These are phyloP conservation scores for Lepidocyrtinus sp. DNA, from an alignment of 2,888 invertebrate genomes.

Conservation along the genomic window DNA sequence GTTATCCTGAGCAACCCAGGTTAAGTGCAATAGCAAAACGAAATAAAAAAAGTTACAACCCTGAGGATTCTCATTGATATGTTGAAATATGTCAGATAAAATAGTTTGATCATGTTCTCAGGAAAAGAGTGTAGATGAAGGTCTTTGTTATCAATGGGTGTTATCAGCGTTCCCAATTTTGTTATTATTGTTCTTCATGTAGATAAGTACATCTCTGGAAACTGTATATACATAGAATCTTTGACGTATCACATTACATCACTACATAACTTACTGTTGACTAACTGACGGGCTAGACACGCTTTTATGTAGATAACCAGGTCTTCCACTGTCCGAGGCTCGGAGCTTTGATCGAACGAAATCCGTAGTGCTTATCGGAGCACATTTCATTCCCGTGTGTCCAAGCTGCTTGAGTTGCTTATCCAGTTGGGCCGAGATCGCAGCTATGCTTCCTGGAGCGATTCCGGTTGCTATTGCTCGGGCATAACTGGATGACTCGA, in stretches of 20 bases:
- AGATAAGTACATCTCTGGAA: not conserved
- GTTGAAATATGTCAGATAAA: too few relatives aligned
- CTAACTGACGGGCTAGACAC: conserved; percentile 69
- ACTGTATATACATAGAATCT: not conserved
- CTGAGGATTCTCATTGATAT: too few relatives aligned
- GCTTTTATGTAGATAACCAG: conserved; percentile 68
- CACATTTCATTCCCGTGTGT: conserved; percentile 46
- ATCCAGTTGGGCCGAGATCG: conserved; percentile 59
- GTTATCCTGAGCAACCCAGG: too few relatives aligned
- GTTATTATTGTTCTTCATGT: too few relatives aligned
- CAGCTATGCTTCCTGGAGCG: conserved; percentile 59
- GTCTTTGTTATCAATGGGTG: too few relatives aligned
- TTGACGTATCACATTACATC: too few relatives aligned
- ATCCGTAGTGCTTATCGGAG: conserved; percentile 52
- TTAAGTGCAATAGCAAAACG: too few relatives aligned
- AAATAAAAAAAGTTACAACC: too few relatives aligned
- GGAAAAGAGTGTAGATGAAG: too few relatives aligned
- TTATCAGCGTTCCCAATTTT: too few relatives aligned
- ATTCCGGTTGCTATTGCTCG: not conserved
- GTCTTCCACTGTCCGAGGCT: conserved; percentile 65
- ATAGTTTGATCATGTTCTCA: too few relatives aligned
- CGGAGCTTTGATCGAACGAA: conserved; percentile 59
- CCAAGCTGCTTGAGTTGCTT: conserved; percentile 54
- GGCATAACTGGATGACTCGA: conserved; percentile 9
- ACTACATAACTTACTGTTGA: conserved; percentile 65